phyloP scores from a whole-genome alignment of 2,888 invertebrate genomes.

The Habroteleia sp. region DNA sequence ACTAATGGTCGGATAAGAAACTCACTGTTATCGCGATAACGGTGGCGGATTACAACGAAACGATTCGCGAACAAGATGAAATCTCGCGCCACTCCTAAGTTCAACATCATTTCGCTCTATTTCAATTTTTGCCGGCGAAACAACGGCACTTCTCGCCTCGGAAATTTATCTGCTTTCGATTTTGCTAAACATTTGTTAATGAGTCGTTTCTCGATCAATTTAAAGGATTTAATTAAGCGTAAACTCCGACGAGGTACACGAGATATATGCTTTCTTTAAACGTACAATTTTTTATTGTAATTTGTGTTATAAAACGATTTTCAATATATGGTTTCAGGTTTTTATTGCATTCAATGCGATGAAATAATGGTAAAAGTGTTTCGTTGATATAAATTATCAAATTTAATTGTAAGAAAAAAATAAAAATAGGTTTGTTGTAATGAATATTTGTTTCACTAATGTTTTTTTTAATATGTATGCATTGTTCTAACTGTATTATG shows the following conservation, averaged over 20 bases:
- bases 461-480: no score
- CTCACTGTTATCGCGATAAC: conserved; percentile 36
- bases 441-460: no score
- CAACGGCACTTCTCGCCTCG: neutral
- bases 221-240: neutral
- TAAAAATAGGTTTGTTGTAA: no score
- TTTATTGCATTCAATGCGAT: no score
- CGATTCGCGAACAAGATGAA: conserved; percentile 20
- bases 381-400: no score
- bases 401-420: no score
- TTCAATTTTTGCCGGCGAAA: conserved; percentile 18
- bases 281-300: no score
- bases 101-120: conserved; percentile 12
- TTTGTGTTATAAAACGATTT: no score
- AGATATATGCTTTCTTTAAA: no score
- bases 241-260: neutral
- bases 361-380: no score
- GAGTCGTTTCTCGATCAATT: conserved; percentile 1
- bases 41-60: conserved; percentile 19
- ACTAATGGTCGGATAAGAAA: conserved; percentile 34
- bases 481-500: no score
- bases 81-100: conserved; percentile 34
- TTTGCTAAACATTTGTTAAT: conserved; percentile 12
- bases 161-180: conserved; percentile 3
- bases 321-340: no score